A percentile compares a stretch with the other conserved stretches of the same genome.
Evolutionary conservation across 2,888 invertebrate species (phyloP).

Genomic region (Cryptocephalus moraei): DNA sequence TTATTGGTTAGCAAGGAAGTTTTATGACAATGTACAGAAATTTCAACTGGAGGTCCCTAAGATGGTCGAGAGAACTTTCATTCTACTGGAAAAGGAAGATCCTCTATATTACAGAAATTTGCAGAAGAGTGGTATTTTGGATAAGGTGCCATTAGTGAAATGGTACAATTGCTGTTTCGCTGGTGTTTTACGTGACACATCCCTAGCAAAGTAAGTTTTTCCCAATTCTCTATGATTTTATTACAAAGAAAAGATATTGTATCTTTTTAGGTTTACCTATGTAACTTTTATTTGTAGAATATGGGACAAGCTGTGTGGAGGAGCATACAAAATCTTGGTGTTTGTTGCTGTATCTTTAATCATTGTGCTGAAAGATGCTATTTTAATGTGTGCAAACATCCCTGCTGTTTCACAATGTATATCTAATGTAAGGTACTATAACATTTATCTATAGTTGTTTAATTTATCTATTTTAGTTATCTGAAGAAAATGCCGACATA

Average conservation of each 20-base stretch:
- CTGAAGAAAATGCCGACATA: conserved; percentile 70
- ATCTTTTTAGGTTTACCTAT: no score
- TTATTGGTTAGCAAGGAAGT: conserved; percentile 73
- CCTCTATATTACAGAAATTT: conserved; percentile 59
- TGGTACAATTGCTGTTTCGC: conserved; percentile 83
- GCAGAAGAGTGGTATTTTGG: conserved; percentile 51
- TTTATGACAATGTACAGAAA: conserved; percentile 52
- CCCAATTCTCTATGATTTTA: no score
- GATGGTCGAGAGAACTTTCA: conserved; percentile 55
- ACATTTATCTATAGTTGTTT: not conserved
- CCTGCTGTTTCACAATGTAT: conserved; percentile 56
- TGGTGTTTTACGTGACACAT: conserved; percentile 65
- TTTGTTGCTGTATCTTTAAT: conserved; percentile 68
- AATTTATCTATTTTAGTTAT: conserved; percentile 45
- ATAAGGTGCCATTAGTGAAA: conserved; percentile 55
- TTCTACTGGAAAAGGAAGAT: conserved; percentile 70
- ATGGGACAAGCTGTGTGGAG: conserved; percentile 83
- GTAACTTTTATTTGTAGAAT: conserved; percentile 47
- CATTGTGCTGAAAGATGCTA: conserved; percentile 55
- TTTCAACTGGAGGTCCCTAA: conserved; percentile 38
- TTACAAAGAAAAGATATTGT: no score
- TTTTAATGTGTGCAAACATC: conserved; percentile 50
- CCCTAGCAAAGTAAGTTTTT: conserved; percentile 57
- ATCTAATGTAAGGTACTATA: conserved; percentile 46
- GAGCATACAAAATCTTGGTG: conserved; percentile 71